phyloP scores from a whole-genome alignment of 1,140 invertebrate genomes.

The Druon quercuslanigerum region DNA sequence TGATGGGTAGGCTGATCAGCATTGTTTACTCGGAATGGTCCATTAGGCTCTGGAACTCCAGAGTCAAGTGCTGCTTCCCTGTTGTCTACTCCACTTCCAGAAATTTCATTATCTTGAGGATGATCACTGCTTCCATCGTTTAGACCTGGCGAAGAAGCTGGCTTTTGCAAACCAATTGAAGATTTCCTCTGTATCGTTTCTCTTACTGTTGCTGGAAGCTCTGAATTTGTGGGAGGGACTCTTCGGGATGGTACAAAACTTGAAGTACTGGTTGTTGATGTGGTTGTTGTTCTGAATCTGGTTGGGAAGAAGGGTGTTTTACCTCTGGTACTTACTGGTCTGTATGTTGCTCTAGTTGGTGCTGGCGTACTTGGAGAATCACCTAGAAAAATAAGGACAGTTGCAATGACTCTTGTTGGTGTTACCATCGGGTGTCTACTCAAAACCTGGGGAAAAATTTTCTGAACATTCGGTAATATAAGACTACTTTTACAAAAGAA shows the following conservation, averaged over 20 bases:
- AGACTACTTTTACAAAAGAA: too few species aligned
- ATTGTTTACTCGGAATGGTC: slow-evolving; percentile 82
- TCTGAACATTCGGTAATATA: too few species aligned
- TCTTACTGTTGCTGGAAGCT: slow-evolving; percentile 65
- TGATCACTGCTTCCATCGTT: slow-evolving; percentile 65
- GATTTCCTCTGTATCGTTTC: slow-evolving; percentile 66
- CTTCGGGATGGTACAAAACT: slow-evolving; percentile 41
- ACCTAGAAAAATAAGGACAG: slow-evolving; percentile 1
- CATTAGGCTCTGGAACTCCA: slow-evolving; percentile 79
- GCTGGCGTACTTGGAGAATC: slow-evolving; percentile 40
- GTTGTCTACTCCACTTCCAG: slow-evolving; percentile 76
- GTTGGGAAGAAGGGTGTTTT: slow-evolving; percentile 66
- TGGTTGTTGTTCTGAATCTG: slow-evolving; percentile 51
- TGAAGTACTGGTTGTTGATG: slow-evolving; percentile 30
- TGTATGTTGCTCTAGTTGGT: slow-evolving; percentile 53
- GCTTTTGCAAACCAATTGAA: slow-evolving; percentile 62
- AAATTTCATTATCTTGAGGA: slow-evolving; percentile 78
- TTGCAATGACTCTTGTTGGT: too few species aligned
- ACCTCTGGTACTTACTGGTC: slow-evolving; percentile 58
- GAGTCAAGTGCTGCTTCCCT: slow-evolving; percentile 75
- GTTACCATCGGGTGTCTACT: too few species aligned
- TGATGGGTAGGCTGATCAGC: slow-evolving; percentile 80
- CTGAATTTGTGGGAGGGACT: slow-evolving; percentile 44
- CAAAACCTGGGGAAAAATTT: too few species aligned
- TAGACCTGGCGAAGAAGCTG: slow-evolving; percentile 38